These are phyloP conservation scores for Petrolisthes manimaculis DNA, from an alignment of 2,888 invertebrate genomes.

Conservation along the genomic window DNA sequence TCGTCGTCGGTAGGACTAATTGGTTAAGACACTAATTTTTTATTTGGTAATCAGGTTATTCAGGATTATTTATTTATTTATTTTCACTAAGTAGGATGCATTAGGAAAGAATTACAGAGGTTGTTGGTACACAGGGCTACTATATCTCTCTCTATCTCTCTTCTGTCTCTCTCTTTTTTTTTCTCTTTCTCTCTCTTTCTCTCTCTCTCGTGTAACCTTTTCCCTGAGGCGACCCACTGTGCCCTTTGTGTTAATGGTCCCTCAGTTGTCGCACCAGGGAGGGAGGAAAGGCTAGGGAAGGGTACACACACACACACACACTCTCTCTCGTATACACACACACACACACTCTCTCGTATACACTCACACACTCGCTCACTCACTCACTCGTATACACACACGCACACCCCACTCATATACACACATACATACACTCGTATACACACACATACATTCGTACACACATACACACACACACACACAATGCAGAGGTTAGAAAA, in stretches of 20 bases:
- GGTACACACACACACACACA: neutral
- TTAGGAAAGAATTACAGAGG: too few species aligned
- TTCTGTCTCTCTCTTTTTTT: neutral
- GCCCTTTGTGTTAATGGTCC: neutral
- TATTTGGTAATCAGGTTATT: too few species aligned
- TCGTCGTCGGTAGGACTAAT: too few species aligned
- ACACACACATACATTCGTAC: too few species aligned
- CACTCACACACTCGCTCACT: neutral
- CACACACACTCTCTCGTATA: neutral
- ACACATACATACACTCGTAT: neutral
- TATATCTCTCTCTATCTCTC: neutral
- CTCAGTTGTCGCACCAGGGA: neutral
- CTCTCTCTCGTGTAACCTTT: neutral
- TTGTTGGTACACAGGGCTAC: neutral
- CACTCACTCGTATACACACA: neutral
- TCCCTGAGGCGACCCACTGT: neutral
- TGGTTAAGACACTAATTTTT: too few species aligned
- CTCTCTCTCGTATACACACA: too few species aligned
- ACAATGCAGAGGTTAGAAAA: neutral
- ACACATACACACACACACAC: neutral
- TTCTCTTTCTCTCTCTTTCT: neutral
- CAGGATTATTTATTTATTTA: too few species aligned
- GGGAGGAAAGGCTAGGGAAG: too few species aligned
- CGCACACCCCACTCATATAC: slow-evolving; percentile 1
- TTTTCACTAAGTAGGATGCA: too few species aligned